phyloP scores from a whole-genome alignment of 2,888 invertebrate species.

The Scrobipalpa atriplicella region DNA sequence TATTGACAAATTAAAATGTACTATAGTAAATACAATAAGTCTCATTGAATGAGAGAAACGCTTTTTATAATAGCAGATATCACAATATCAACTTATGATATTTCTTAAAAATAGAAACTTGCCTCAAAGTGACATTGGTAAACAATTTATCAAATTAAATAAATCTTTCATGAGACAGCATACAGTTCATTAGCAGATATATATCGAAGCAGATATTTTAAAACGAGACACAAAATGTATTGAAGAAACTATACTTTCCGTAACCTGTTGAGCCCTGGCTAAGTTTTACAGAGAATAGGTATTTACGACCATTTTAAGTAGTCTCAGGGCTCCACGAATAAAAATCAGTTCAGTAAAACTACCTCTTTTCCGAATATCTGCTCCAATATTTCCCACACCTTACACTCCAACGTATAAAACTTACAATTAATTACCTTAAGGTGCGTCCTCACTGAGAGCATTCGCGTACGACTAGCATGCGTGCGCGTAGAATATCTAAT shows the following conservation, averaged over 20 bases:
- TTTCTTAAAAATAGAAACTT: conserved; percentile 22
- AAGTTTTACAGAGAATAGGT: too few relatives aligned
- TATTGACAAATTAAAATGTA: background rate
- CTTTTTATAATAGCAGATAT: conserved; percentile 7
- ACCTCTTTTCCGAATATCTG: background rate
- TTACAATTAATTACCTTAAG: background rate
- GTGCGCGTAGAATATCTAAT: background rate
- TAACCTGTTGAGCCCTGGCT: too few relatives aligned
- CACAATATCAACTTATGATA: conserved; percentile 23
- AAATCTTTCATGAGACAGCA: too few relatives aligned
- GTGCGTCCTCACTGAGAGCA: background rate
- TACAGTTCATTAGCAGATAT: too few relatives aligned
- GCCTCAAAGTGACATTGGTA: background rate
- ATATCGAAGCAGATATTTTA: too few relatives aligned
- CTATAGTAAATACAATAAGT: conserved; percentile 14
- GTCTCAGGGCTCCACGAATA: too few relatives aligned
- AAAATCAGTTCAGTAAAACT: too few relatives aligned
- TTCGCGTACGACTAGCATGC: background rate
- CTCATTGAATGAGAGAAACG: background rate
- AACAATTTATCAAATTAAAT: background rate
- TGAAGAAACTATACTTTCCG: too few relatives aligned
- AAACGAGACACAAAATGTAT: too few relatives aligned
- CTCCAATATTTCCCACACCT: background rate
- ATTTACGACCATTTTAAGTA: too few relatives aligned
- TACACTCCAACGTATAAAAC: conserved; percentile 12